phyloP scores from a whole-genome alignment of 2,113 vertebrate genomes.

The Ceuthmochares aereus region DNA sequence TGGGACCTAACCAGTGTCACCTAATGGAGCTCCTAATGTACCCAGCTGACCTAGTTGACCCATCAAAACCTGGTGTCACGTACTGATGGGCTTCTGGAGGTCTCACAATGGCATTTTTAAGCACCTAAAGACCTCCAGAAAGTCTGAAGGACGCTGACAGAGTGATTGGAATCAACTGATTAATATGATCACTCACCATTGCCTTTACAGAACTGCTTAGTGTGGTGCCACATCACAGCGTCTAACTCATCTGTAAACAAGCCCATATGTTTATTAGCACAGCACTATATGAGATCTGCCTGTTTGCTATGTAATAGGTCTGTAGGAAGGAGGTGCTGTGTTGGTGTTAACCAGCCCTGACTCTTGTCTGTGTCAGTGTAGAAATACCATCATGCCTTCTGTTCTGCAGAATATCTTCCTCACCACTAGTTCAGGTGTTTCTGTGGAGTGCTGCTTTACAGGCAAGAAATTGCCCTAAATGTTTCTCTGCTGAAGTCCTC shows the following conservation, averaged over 20 bases:
- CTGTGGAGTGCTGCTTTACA: background rate
- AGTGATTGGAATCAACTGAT: background rate
- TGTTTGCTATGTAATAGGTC: rapidly evolving
- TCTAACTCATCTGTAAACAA: background rate
- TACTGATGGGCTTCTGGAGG: background rate
- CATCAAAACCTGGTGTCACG: background rate
- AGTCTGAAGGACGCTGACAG: background rate
- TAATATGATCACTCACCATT: too few relatives aligned
- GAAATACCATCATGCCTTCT: background rate
- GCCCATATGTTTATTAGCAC: rapidly evolving
- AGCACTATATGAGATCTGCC: background rate
- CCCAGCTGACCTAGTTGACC: background rate
- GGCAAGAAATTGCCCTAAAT: background rate
- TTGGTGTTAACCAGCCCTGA: background rate
- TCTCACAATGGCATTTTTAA: background rate
- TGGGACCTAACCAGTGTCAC: background rate
- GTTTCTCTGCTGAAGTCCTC: background rate
- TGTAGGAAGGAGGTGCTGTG: background rate
- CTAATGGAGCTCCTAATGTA: background rate
- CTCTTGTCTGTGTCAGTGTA: background rate
- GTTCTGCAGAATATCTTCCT: background rate
- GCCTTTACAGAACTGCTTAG: background rate
- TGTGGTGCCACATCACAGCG: rapidly evolving
- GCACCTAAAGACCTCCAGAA: background rate
- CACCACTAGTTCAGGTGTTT: background rate